These are phyloP conservation scores for Drosophila buzzatii DNA, from an alignment of 2,888 invertebrate genomes.

Conservation along the genomic window DNA sequence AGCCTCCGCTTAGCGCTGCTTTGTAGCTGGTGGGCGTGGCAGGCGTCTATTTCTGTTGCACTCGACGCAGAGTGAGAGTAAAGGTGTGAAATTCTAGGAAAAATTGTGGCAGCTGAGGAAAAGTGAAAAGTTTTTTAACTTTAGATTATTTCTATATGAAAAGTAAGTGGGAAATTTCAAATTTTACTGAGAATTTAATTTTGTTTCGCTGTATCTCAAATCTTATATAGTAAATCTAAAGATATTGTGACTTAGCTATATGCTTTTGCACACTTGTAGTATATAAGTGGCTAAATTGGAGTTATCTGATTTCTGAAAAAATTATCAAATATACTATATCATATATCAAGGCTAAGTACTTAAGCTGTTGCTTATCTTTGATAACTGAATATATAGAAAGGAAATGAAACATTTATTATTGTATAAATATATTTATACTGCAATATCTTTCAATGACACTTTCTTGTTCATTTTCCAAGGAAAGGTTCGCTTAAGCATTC, in stretches of 20 bases:
- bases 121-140: background rate
- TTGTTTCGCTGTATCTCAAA: too few relatives aligned
- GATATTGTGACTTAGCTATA: too few relatives aligned
- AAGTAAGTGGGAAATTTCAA: too few relatives aligned
- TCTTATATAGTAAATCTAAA: too few relatives aligned
- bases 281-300: too few relatives aligned
- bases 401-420: background rate
- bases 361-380: background rate
- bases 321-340: too few relatives aligned
- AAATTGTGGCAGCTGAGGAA: background rate
- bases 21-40: slow-evolving; percentile 10
- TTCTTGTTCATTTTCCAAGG: background rate
- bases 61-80: slow-evolving; percentile 14
- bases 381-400: background rate
- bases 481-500: too few relatives aligned
- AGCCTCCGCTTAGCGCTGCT: background rate
- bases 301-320: too few relatives aligned
- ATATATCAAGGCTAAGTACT: too few relatives aligned
- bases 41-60: slow-evolving; percentile 14
- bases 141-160: background rate
- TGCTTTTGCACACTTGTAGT: too few relatives aligned
- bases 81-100: slow-evolving; percentile 11
- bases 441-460: background rate
- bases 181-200: too few relatives aligned
- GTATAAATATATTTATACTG: background rate